Conservation (phyloP, 2,797 vertebrate species). For the Cryptoblepharus egeriae region DNA sequence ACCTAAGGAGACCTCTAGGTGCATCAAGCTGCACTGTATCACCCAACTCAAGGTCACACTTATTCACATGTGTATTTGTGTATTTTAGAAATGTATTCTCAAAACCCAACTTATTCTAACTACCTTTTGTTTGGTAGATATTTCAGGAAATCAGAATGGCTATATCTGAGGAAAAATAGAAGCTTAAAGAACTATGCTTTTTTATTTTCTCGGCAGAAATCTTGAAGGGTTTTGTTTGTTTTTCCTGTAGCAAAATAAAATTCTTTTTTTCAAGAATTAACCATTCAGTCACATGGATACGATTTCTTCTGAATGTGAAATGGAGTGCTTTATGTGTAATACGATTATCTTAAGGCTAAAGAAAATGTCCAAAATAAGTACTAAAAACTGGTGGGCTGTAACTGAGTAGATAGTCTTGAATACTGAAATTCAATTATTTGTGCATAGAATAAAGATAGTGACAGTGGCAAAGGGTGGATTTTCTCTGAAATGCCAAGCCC, state of each 20-base stretch:
- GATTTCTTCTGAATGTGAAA: neutral
- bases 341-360: neutral
- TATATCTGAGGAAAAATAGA: neutral
- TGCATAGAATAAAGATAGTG: neutral
- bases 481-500: constrained; percentile 4
- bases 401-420: neutral
- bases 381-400: neutral
- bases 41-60: neutral
- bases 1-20: neutral
- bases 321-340: neutral
- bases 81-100: neutral
- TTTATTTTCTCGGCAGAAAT: constrained; percentile 1
- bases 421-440: neutral
- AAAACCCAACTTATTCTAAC: neutral
- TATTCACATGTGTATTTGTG: neutral
- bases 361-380: neutral
- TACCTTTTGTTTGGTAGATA: neutral
- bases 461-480: neutral
- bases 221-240: neutral
- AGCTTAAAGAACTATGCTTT: neutral
- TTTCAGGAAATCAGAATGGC: neutral
- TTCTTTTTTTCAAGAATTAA: neutral
- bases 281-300: neutral
- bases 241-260: constrained; percentile 16
- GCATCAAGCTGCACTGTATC: too few relatives aligned